Evolutionary conservation across 1,140 invertebrate species (phyloP).

Genomic region (Scaptomyza graminum): DNA sequence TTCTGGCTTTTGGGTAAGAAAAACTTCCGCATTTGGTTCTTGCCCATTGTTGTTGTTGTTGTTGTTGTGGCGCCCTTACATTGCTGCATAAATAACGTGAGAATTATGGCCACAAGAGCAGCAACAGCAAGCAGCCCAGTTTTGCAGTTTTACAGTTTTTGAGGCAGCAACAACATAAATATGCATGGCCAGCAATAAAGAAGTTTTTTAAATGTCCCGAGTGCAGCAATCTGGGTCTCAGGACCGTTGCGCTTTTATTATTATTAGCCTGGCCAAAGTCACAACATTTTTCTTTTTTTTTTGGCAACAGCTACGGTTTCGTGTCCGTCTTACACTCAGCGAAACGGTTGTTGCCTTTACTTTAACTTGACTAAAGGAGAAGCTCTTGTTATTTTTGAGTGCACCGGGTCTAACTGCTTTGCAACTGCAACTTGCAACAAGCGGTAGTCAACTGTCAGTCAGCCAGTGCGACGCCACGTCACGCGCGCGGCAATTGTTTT

Average conservation of each 20-base stretch:
- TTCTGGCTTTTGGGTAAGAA: slow-evolving; percentile 49
- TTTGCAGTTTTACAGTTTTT: slow-evolving; percentile 3
- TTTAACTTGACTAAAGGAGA: too few relatives aligned
- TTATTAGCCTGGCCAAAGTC: slow-evolving; percentile 25
- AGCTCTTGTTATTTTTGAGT: too few relatives aligned
- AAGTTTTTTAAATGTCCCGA: slow-evolving; percentile 77
- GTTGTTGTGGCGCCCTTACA: slow-evolving; percentile 64
- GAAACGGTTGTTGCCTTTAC: background rate
- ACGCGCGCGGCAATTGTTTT: slow-evolving; percentile 75
- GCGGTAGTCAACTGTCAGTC: slow-evolving; percentile 27
- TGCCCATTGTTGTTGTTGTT: slow-evolving; percentile 32
- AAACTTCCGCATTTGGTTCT: slow-evolving; percentile 74
- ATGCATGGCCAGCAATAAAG: slow-evolving; percentile 75
- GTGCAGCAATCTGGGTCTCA: slow-evolving; percentile 18
- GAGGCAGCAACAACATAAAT: slow-evolving; percentile 64
- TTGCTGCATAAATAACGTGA: slow-evolving; percentile 76
- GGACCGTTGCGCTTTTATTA: slow-evolving; percentile 30
- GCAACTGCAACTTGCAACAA: background rate
- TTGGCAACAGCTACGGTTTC: slow-evolving; percentile 5
- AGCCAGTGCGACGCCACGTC: slow-evolving; percentile 51
- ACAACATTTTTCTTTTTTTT: slow-evolving; percentile 25
- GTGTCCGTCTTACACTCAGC: background rate
- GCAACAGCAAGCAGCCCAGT: slow-evolving; percentile 42
- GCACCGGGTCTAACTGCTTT: background rate
- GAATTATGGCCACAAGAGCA: slow-evolving; percentile 68